Evolutionary conservation across 2,113 vertebrate species (phyloP).

Genomic region (Cyanocitta stelleri): DNA sequence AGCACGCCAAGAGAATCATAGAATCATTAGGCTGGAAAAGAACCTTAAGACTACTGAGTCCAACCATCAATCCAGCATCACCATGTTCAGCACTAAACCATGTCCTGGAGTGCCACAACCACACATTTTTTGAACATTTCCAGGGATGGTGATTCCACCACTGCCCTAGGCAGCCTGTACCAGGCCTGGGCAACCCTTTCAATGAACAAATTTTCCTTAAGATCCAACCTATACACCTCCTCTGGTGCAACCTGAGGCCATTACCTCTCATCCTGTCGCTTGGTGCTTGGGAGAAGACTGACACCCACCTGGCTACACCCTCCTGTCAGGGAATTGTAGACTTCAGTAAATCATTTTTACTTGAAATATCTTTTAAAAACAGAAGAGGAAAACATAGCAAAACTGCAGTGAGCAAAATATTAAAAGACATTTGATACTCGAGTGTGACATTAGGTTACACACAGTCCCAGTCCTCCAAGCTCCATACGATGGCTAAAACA

Average conservation of each 20-base stretch:
- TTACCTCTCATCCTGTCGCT: neutral
- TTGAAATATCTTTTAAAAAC: neutral
- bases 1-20: neutral
- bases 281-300: neutral
- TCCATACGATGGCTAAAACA: fast-evolving
- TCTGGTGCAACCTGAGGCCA: neutral
- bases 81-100: neutral
- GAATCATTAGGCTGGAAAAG: neutral
- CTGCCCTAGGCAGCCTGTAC: neutral
- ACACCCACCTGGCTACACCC: neutral
- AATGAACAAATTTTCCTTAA: neutral
- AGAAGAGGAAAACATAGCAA: neutral
- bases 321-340: neutral
- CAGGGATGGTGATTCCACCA: neutral
- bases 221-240: neutral
- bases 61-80: neutral
- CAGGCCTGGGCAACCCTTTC: neutral
- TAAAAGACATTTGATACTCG: neutral
- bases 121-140: neutral
- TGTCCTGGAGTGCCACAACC: too few species aligned
- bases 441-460: fast-evolving
- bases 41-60: neutral
- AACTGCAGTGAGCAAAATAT: neutral
- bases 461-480: too few species aligned
- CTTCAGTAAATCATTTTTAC: neutral